phyloP scores from a whole-genome alignment of 2,113 vertebrate genomes.

The Siniperca chuatsi region DNA sequence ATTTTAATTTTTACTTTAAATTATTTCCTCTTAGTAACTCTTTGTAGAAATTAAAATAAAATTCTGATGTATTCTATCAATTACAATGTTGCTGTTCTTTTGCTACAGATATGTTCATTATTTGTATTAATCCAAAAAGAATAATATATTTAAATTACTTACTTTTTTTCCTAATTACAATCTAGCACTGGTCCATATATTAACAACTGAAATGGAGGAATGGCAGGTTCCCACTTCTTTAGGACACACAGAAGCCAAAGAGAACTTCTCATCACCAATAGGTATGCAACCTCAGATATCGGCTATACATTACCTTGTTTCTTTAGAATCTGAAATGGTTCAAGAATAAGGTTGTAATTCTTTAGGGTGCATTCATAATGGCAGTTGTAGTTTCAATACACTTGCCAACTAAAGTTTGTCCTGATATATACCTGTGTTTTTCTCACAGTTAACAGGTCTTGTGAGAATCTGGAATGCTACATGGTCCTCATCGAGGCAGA shows the following conservation, averaged over 20 bases:
- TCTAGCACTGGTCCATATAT: not conserved
- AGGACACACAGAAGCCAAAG: constrained; percentile 8
- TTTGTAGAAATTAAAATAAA: not conserved
- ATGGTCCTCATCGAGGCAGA: constrained; percentile 85
- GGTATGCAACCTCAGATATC: constrained; percentile 40
- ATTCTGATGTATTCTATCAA: not conserved
- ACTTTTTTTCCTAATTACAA: constrained; percentile 8
- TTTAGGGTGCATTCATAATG: not conserved
- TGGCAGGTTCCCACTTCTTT: not conserved
- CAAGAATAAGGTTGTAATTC: not conserved
- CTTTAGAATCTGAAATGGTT: not conserved
- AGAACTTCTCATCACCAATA: constrained; percentile 7
- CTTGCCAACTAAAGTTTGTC: not conserved
- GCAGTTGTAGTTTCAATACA: not conserved
- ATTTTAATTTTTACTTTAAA: not conserved
- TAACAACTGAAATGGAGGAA: constrained; percentile 60
- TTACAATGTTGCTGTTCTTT: not conserved
- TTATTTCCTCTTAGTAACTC: not conserved
- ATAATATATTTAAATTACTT: not conserved
- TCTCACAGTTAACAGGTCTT: constrained; percentile 51
- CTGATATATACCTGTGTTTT: constrained; percentile 8
- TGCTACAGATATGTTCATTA: not conserved
- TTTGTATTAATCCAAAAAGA: not conserved
- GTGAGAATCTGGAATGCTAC: constrained; percentile 83
- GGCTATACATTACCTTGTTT: not conserved